phyloP scores from a whole-genome alignment of 2,888 invertebrate genomes.

The Nemotelus pantherinus region DNA sequence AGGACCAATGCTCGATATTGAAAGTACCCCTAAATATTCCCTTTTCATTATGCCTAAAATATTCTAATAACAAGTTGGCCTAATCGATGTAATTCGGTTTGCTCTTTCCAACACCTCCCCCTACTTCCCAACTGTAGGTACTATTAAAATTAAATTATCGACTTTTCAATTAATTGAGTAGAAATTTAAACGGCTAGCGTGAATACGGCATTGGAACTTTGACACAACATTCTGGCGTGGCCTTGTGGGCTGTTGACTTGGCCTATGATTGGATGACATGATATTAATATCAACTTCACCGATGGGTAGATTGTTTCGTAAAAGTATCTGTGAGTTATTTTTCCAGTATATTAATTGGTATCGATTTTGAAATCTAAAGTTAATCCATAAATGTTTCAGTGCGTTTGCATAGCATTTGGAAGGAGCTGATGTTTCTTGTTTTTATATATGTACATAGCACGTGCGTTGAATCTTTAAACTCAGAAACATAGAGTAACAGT shows the following conservation, averaged over 20 bases:
- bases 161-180: slow-evolving; percentile 50
- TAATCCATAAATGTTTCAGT: too few species aligned
- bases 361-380: too few species aligned
- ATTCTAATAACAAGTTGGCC: slow-evolving; percentile 35
- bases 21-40: slow-evolving; percentile 13
- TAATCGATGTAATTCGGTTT: slow-evolving; percentile 30
- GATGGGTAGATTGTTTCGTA: too few species aligned
- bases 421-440: too few species aligned
- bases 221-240: neutral
- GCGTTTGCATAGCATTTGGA: too few species aligned
- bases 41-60: slow-evolving; percentile 23
- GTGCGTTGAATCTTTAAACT: too few species aligned
- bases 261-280: too few species aligned
- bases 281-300: too few species aligned
- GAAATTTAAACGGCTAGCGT: slow-evolving; percentile 47
- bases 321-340: too few species aligned
- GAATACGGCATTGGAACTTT: slow-evolving; percentile 13
- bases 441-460: too few species aligned
- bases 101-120: neutral
- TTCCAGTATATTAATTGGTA: too few species aligned
- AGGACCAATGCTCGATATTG: neutral
- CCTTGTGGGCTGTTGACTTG: neutral
- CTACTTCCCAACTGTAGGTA: neutral
- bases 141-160: slow-evolving; percentile 45
- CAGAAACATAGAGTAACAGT: too few species aligned